These are phyloP conservation scores for Conus canariensis DNA, from an alignment of 2,888 invertebrate species.

Conservation along the genomic window DNA sequence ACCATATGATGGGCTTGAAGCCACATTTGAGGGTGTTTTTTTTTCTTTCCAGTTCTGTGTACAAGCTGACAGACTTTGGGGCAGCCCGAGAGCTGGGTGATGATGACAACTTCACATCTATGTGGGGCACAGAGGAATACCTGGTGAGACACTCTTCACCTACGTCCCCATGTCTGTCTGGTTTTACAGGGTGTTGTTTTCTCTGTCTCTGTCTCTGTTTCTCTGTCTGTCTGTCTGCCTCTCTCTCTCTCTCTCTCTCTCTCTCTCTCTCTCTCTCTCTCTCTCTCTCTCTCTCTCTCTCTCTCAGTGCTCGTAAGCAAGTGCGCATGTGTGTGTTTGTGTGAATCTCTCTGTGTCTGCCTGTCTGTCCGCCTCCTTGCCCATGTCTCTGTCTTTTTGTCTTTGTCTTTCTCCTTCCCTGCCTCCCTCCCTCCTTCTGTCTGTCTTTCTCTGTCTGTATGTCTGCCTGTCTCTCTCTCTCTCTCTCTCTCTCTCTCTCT, in stretches of 20 bases:
- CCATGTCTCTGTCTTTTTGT: background rate
- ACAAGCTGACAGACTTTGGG: conserved; percentile 96
- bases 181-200: no score
- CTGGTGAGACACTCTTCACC: conserved; percentile 79
- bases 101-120: conserved; percentile 95
- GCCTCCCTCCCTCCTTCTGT: background rate
- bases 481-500: background rate
- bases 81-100: conserved; percentile 96
- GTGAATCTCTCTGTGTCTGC: background rate
- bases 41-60: conserved; percentile 82
- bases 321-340: background rate
- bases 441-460: background rate
- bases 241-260: background rate
- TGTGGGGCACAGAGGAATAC: conserved; percentile 98
- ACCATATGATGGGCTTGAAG: no score
- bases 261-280: background rate
- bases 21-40: no score
- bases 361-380: background rate
- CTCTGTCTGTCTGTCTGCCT: background rate
- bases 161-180: no score
- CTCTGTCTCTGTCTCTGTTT: background rate
- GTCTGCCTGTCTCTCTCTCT: background rate
- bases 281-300: no score
- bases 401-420: background rate
- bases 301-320: no score